These are phyloP conservation scores for Petrophora chlorosata DNA, from an alignment of 2,888 invertebrate species.

Conservation along the genomic window DNA sequence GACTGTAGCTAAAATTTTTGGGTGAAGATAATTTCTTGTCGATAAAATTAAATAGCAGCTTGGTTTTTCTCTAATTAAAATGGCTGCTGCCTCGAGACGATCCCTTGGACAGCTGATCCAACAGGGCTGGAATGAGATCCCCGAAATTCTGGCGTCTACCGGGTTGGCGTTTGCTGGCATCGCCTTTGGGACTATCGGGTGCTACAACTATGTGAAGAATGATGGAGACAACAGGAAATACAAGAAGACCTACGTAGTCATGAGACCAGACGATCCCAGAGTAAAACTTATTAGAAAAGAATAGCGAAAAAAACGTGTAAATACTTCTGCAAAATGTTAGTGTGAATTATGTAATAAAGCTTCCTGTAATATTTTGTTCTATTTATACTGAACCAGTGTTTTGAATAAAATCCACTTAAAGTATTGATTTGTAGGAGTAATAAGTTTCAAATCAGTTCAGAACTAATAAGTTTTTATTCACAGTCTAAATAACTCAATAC, in stretches of 20 bases:
- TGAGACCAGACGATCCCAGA: constrained; percentile 87
- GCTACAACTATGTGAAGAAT: constrained; percentile 77
- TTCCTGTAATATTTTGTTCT: constrained; percentile 38
- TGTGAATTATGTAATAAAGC: constrained; percentile 74
- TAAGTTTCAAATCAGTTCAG: too few species aligned
- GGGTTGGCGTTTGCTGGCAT: constrained; percentile 84
- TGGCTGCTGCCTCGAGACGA: constrained; percentile 65
- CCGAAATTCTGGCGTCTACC: constrained; percentile 86
- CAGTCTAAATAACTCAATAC: too few species aligned
- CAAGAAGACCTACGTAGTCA: constrained; percentile 85
- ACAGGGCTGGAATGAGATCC: constrained; percentile 87
- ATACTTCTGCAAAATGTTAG: constrained; percentile 36
- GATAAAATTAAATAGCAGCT: background rate
- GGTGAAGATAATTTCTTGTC: too few species aligned
- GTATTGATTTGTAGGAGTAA: too few species aligned
- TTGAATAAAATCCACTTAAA: too few species aligned
- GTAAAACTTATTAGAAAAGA: constrained; percentile 82
- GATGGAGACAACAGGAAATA: constrained; percentile 88
- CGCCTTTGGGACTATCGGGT: constrained; percentile 71
- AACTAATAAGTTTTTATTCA: too few species aligned
- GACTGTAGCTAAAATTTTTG: background rate
- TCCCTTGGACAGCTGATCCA: constrained; percentile 64
- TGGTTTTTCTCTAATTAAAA: constrained; percentile 25
- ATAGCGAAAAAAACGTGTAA: constrained; percentile 45
- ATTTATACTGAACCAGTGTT: too few species aligned